Percentiles rank a stretch among this genome's conserved stretches.
Conservation (phyloP, 2,113 vertebrate genomes). For the Pseudolaguvia tuberculata region DNA sequence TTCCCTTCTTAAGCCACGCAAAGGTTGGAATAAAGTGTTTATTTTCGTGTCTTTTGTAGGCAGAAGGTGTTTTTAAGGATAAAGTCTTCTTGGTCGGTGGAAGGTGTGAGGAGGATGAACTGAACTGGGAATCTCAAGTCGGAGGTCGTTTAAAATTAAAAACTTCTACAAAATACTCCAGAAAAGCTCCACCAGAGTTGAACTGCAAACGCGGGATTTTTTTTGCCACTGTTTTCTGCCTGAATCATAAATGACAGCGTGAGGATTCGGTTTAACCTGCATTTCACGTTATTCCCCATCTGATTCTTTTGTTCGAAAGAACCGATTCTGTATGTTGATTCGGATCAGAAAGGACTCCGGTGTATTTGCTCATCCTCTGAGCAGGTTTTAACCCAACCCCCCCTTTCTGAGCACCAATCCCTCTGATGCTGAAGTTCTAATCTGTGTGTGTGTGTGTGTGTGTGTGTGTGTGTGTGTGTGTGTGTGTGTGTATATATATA, state of each 20-base stretch:
- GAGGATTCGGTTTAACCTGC: background rate
- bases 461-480: slow-evolving; percentile 43
- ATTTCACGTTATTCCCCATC: too few relatives aligned
- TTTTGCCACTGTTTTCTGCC: background rate
- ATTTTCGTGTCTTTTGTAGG: too few relatives aligned
- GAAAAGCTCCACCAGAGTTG: background rate
- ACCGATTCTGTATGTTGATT: background rate
- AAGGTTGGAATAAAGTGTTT: background rate
- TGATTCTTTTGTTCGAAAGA: background rate
- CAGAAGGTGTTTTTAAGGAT: too few relatives aligned
- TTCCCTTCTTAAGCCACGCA: background rate
- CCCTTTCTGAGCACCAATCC: background rate
- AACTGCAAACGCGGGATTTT: background rate
- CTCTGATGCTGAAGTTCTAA: background rate
- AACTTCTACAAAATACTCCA: background rate
- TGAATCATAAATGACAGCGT: background rate
- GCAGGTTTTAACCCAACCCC: background rate
- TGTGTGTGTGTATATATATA: slow-evolving; percentile 44
- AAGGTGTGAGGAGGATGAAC: background rate
- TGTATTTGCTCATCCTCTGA: background rate
- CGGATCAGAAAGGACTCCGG: background rate
- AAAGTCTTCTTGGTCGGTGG: background rate
- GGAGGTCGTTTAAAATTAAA: background rate
- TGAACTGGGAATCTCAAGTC: background rate
- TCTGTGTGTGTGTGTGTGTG: slow-evolving; percentile 30